Evolutionary conservation across 2,888 invertebrate genomes (phyloP).

Genomic region (Drosophila mercatorum): DNA sequence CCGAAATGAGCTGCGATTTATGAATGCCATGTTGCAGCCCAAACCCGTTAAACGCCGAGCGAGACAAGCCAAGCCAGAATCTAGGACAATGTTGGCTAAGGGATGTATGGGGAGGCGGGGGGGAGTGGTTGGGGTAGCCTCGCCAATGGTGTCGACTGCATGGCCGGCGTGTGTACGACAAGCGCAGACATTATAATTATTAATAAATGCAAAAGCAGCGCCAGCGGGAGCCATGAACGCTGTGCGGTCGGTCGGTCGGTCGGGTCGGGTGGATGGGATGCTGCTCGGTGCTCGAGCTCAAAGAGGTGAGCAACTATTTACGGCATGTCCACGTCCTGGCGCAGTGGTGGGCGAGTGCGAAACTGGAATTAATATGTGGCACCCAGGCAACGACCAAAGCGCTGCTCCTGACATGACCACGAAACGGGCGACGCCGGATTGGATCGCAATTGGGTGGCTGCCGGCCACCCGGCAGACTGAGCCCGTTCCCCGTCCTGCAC

Average conservation of each 20-base stretch:
- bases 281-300: conserved; percentile 2
- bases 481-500: background rate
- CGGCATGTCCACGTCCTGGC: conserved; percentile 70
- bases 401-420: conserved; percentile 50
- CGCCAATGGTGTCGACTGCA: conserved; percentile 20
- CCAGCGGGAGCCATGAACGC: conserved; percentile 31
- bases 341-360: conserved; percentile 66
- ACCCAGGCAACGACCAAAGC: conserved; percentile 66
- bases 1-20: conserved; percentile 79
- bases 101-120: background rate
- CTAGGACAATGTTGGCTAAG: conserved; percentile 23
- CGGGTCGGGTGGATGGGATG: background rate
- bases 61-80: conserved; percentile 12
- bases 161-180: conserved; percentile 57
- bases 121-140: background rate
- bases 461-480: too few species aligned
- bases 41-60: conserved; percentile 2
- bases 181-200: conserved; percentile 79
- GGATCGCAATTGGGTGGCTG: conserved; percentile 15
- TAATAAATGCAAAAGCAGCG: conserved; percentile 73
- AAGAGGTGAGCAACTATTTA: conserved; percentile 73
- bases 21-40: conserved; percentile 65
- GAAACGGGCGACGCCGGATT: conserved; percentile 43
- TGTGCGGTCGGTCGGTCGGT: background rate
- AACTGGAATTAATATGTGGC: conserved; percentile 83